A percentile compares a stretch with the other conserved stretches of the same genome.
phyloP scores from a whole-genome alignment of 2,113 vertebrate genomes.

The Sminthopsis crassicaudata region DNA sequence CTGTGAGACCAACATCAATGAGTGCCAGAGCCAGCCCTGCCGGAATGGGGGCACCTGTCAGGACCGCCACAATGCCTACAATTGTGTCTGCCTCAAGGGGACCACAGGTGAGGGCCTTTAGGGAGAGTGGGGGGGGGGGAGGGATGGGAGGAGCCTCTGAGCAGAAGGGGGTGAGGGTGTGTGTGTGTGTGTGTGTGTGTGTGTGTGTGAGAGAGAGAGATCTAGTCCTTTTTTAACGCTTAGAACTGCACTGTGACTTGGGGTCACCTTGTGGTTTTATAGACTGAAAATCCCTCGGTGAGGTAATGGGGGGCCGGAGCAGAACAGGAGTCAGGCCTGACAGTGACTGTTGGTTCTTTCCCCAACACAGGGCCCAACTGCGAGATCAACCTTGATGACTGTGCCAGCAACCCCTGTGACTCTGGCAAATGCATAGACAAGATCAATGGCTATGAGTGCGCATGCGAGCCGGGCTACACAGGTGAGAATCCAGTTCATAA shows the following conservation, averaged over 20 bases:
- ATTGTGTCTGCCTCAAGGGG: constrained; percentile 93
- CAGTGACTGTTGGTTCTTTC: rapidly evolving
- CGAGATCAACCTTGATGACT: constrained; percentile 95
- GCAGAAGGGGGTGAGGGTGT: too few species aligned
- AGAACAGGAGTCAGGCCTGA: neutral
- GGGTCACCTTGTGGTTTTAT: neutral
- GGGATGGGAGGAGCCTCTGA: rapidly evolving
- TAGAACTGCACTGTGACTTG: neutral
- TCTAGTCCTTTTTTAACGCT: neutral
- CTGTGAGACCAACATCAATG: constrained; percentile 95
- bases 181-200: neutral
- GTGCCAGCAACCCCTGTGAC: constrained; percentile 93
- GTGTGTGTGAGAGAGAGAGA: too few species aligned
- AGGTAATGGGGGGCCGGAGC: neutral
- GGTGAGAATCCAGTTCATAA: constrained; percentile 81
- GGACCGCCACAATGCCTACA: constrained; percentile 91
- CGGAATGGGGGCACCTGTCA: constrained; percentile 94
- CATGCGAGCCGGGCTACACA: constrained; percentile 93
- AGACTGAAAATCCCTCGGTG: neutral
- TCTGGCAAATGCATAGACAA: constrained; percentile 95
- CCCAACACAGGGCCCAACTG: constrained; percentile 90
- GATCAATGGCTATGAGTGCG: constrained; percentile 94
- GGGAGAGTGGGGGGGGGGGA: rapidly evolving
- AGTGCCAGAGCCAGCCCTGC: constrained; percentile 96
- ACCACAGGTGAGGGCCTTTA: constrained; percentile 87